Base-by-base conservation (phyloP, 2,888 invertebrate species). In the Timema cristinae region DNA sequence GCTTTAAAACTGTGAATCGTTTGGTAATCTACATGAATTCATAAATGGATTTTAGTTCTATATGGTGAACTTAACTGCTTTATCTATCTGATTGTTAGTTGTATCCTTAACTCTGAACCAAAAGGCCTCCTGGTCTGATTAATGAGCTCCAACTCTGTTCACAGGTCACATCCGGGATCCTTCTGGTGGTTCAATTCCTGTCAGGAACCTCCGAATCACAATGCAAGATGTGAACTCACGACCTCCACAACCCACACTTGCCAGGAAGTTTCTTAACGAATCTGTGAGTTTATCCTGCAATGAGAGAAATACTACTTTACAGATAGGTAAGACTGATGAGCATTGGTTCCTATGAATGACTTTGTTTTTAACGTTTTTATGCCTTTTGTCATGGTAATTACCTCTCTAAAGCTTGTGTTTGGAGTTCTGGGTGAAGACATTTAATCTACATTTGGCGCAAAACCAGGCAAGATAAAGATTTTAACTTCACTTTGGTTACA, bases 101-200 rank as follows among this genome's bases (percentile, higher is more conserved):
- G 32, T 4, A 32, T 32, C 32, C 32, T 32, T 32, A 32, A 32
- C 32, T 32, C 32, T 32, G 1, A 32, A 1, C 32, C 32, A 32
- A 32, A 4, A 32, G 32, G 32, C 32, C 32, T 32, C 32, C 32
- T 1, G 32, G 32, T 32, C 32, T 32, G 32, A 32, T 32, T 32
- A 32, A 32, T 32, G 32, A 32, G 32, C 32, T 32, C 69, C 66
- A 71, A 48, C 59, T 69, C 66, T 71, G 70, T 73, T 79, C 80
- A 5, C 80, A 95, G 96, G 92, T 73, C 91, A 92, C 79, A 90
- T 95, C 79, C 89, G 91, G 79, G 96, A 97, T 82, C 90, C 93
- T 11, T 90, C 90, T 77, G 95, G 94, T 68, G 87, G 87, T 71
- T 84, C 86, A 54, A 89, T 92, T 71, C 85, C 86, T 0, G 85